Evolutionary conservation across 2,113 vertebrate genomes (phyloP).

Genomic region (Pipra filicauda): DNA sequence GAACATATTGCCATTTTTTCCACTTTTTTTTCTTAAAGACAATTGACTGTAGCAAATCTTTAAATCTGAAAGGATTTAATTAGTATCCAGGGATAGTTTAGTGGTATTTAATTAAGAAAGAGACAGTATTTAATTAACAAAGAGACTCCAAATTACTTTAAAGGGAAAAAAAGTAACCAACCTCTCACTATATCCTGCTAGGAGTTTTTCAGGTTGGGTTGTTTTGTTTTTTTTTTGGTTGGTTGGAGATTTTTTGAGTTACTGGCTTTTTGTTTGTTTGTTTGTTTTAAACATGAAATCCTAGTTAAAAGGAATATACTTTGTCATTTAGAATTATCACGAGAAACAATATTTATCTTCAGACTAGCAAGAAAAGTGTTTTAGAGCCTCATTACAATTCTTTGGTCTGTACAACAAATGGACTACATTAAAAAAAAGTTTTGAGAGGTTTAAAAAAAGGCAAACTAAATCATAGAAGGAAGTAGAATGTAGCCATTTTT

Average conservation of each 20-base stretch:
- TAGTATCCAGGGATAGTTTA: slow-evolving; percentile 20
- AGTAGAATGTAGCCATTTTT: background rate
- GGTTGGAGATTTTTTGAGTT: background rate
- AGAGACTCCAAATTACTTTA: background rate
- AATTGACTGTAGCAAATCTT: slow-evolving; percentile 23
- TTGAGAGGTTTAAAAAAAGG: background rate
- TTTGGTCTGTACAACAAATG: background rate
- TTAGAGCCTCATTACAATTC: background rate
- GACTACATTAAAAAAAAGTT: background rate
- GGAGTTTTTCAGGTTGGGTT: background rate
- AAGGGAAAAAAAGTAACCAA: background rate
- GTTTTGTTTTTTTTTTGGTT: background rate
- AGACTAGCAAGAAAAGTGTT: background rate
- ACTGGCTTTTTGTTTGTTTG: background rate
- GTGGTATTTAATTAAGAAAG: slow-evolving; percentile 5
- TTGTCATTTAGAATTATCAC: background rate
- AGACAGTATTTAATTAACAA: background rate
- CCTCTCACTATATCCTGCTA: background rate
- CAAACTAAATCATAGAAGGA: background rate
- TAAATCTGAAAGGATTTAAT: slow-evolving; percentile 35
- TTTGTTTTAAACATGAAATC: background rate
- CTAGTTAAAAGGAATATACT: background rate
- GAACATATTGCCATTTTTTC: background rate
- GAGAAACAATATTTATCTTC: background rate
- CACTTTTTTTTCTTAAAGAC: background rate